Percentiles rank a stretch among this genome's conserved stretches.
Conservation (phyloP, 2,113 vertebrate genomes). For the Centropristis striata region DNA sequence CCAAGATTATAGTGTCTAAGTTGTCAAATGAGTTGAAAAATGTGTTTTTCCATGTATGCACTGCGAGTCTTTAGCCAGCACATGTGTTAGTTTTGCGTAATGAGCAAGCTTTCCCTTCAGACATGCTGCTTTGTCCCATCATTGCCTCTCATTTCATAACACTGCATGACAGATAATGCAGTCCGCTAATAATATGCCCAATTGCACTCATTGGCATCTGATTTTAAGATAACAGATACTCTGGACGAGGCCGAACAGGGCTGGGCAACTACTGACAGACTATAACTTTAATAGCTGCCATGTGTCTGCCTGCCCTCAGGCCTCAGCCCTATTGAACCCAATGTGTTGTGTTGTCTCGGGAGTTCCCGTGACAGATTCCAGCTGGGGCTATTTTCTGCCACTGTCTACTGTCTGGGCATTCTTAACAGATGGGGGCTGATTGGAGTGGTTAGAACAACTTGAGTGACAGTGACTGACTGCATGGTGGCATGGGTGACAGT, state of each 20-base stretch:
- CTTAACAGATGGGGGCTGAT: conserved; percentile 55
- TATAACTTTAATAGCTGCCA: conserved; percentile 73
- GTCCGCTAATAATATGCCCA: conserved; percentile 50
- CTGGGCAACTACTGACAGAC: conserved; percentile 53
- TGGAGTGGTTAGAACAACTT: conserved; percentile 38
- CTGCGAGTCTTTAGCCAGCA: not conserved
- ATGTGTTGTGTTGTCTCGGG: conserved; percentile 60
- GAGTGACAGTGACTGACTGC: conserved; percentile 60
- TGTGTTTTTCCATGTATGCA: not conserved
- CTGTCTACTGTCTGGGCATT: conserved; percentile 76
- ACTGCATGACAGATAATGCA: conserved; percentile 29
- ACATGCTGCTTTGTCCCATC: not conserved
- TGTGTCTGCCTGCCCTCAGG: conserved; percentile 58
- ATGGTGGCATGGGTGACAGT: conserved; percentile 33
- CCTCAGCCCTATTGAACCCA: conserved; percentile 68
- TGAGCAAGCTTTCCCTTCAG: conserved; percentile 14
- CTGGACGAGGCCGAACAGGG: conserved; percentile 30
- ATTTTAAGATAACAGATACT: conserved; percentile 54
- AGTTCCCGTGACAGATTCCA: conserved; percentile 79
- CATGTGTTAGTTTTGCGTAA: not conserved
- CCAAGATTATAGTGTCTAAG: not conserved
- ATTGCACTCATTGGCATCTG: conserved; percentile 44
- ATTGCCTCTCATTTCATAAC: conserved; percentile 25
- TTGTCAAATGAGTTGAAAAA: conserved; percentile 6
- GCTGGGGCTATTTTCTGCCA: conserved; percentile 79